These are phyloP conservation scores for Aradus depressus DNA, from an alignment of 2,888 invertebrate genomes.

Conservation along the genomic window DNA sequence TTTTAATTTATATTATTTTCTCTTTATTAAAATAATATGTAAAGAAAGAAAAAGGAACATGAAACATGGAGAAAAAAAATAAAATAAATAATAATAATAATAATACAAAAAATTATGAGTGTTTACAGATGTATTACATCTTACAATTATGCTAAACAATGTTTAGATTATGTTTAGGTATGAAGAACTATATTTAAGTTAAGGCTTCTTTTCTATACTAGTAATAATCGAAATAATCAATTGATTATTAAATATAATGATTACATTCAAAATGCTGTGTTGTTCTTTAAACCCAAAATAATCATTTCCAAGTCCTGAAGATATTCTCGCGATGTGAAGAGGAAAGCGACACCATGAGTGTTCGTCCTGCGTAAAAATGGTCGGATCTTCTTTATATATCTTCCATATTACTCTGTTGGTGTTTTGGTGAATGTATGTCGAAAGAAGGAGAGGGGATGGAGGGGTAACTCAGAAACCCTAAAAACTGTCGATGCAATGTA, in stretches of 20 bases:
- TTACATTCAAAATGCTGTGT: constrained; percentile 1
- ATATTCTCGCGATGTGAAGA: background rate
- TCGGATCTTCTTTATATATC: too few relatives aligned
- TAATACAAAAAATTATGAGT: constrained; percentile 11
- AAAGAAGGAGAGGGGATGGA: too few relatives aligned
- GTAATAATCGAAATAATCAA: constrained; percentile 18
- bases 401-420: too few relatives aligned
- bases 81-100: constrained; percentile 9
- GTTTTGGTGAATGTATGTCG: too few relatives aligned
- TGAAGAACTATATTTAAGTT: constrained; percentile 24
- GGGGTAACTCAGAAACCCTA: too few relatives aligned
- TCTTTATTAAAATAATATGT: constrained; percentile 5
- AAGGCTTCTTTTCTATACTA: constrained; percentile 29
- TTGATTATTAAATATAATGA: constrained; percentile 20
- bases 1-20: background rate
- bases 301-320: background rate
- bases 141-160: constrained; percentile 25
- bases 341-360: too few relatives aligned
- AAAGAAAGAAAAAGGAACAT: constrained; percentile 12
- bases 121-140: constrained; percentile 26
- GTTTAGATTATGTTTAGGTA: constrained; percentile 26
- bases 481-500: too few relatives aligned
- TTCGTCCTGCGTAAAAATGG: too few relatives aligned
- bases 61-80: constrained; percentile 5
- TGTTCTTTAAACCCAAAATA: background rate